Evolutionary conservation across 2,113 vertebrate genomes (phyloP).

Genomic region (Podiceps cristatus): DNA sequence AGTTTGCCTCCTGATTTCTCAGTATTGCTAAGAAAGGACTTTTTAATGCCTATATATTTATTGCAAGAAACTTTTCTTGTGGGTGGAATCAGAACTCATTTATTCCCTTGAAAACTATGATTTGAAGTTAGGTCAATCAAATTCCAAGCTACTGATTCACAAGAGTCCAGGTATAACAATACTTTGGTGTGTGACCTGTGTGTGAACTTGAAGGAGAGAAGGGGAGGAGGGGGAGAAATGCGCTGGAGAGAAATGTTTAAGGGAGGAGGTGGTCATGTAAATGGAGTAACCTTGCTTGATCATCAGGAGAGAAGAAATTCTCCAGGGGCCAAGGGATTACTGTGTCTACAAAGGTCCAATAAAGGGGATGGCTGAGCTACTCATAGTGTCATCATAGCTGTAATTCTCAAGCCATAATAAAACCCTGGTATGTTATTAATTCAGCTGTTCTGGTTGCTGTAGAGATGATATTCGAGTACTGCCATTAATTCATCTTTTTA

Average conservation of each 20-base stretch:
- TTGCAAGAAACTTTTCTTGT: background rate
- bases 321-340: conserved; percentile 14
- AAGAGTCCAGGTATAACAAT: background rate
- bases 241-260: background rate
- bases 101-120: background rate
- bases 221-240: background rate
- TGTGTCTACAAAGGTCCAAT: conserved; percentile 17
- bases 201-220: conserved; percentile 49
- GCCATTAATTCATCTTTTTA: conserved; percentile 78
- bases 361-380: conserved; percentile 49
- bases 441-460: conserved; percentile 71
- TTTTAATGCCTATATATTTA: background rate
- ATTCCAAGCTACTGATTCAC: background rate
- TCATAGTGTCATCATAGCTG: conserved; percentile 58
- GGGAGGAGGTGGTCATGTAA: background rate
- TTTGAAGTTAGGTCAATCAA: conserved; percentile 11
- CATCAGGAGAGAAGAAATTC: background rate
- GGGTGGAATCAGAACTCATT: background rate
- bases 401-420: conserved; percentile 76
- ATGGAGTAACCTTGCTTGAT: conserved; percentile 51
- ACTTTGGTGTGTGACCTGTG: conserved; percentile 53
- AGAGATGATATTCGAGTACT: conserved; percentile 65
- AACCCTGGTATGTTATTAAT: conserved; percentile 73
- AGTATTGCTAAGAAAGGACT: background rate
- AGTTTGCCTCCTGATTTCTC: background rate